Base-by-base conservation (phyloP, 2,113 vertebrate genomes). In the Sturnira hondurensis region DNA sequence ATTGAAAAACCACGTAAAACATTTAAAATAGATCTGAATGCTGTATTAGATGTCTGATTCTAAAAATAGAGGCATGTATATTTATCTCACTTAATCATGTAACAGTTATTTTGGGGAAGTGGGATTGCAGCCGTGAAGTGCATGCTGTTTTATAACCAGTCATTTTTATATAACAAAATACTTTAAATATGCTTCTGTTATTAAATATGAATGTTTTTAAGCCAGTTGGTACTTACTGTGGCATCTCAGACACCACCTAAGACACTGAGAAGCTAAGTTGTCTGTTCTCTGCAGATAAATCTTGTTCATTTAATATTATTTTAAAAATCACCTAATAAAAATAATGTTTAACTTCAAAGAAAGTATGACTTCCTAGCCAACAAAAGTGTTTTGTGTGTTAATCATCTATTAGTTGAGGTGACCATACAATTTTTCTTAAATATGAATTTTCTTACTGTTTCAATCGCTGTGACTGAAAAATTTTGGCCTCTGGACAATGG, bases 391-490 rank as follows among this genome's bases (percentile, higher is more conserved):
- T 65, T 47, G 4, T 76, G 8, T 90, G 31, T 41, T 87, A 5
- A 73, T 41, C 26, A 36, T 19, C 6, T 83, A 24, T 93, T 78
- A 77, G 1, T 70, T 91, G 26, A 84, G 52, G 13, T 84, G 41
- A 58, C 7, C 43, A 63, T 54, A 68, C 52, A 58, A 26, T 47
- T 65, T 87, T 86, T 63, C n/a, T 63, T 86, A 63, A 92, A 43
- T 88, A 84, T 33, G 54, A 91, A 91, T 93, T 95, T 96, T 77
- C 38, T 61, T 36, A 81, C 22, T 67, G 13, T 86, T 82, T 85
- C 3, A 80, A 41, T 93, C 33, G 71, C n/a, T 28, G 28, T 50
- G 33, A 38, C 52, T 68, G 33, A 63, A 94, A 56, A 28, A 50
- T 81, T 76, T 63, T 86, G 90, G 47, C 33, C 65, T 86, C 56